Evolutionary conservation across 1,140 invertebrate genomes (phyloP).

Genomic region (Neuroterus valhalla): DNA sequence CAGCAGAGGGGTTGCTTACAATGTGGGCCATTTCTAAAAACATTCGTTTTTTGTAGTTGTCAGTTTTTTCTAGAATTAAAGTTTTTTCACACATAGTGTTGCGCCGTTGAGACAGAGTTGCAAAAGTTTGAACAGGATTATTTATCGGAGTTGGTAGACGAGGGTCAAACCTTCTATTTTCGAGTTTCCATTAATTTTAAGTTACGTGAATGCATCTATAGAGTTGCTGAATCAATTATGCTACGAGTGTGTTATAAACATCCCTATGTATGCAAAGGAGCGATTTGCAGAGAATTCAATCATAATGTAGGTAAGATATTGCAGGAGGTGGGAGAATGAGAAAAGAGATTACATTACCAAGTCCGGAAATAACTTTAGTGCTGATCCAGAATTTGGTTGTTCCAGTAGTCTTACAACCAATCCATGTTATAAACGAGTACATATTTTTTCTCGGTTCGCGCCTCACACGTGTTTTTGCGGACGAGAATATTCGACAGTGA

Average conservation of each 20-base stretch:
- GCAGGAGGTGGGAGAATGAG: slow-evolving; percentile 38
- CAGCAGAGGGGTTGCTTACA: too few relatives aligned
- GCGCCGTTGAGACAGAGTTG: too few relatives aligned
- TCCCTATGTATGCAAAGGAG: neutral
- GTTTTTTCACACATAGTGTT: too few relatives aligned
- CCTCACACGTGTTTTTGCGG: neutral
- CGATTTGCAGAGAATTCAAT: slow-evolving; percentile 23
- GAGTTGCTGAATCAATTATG: neutral
- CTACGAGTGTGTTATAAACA: slow-evolving; percentile 6
- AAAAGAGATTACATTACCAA: slow-evolving; percentile 54
- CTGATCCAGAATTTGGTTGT: slow-evolving; percentile 51
- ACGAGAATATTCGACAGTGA: neutral
- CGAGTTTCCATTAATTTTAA: neutral
- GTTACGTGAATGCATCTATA: slow-evolving; percentile 11
- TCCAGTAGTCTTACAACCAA: slow-evolving; percentile 34
- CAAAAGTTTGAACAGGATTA: too few relatives aligned
- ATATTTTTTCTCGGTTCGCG: neutral
- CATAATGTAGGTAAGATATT: slow-evolving; percentile 26
- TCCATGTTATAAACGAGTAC: neutral
- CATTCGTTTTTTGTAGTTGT: too few relatives aligned
- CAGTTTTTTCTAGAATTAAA: too few relatives aligned
- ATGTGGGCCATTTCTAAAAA: too few relatives aligned
- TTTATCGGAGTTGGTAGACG: too few relatives aligned
- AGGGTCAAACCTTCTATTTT: neutral
- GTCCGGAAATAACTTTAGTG: slow-evolving; percentile 69